phyloP scores from a whole-genome alignment of 2,113 vertebrate species.

The Bos javanicus region DNA sequence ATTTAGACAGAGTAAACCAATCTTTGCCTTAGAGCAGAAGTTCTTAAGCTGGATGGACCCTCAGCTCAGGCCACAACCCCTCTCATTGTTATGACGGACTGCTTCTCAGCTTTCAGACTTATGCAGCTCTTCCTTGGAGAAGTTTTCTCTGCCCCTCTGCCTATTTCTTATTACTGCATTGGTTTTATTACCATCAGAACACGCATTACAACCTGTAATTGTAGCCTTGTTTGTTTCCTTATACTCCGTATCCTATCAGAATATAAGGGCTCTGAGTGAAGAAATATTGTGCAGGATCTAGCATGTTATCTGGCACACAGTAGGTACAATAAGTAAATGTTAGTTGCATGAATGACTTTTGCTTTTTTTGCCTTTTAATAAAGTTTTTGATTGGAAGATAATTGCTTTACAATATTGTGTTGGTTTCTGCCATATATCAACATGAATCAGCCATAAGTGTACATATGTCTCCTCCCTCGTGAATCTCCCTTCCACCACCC shows the following conservation, averaged over 20 bases:
- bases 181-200: neutral
- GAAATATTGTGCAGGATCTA: neutral
- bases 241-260: neutral
- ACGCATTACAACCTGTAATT: neutral
- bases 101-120: neutral
- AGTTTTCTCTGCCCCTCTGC: neutral
- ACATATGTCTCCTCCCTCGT: neutral
- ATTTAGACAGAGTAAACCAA: neutral
- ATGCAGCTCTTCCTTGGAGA: neutral
- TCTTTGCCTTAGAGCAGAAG: neutral
- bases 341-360: neutral
- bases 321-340: neutral
- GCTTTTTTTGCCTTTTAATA: neutral
- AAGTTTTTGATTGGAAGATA: neutral
- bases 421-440: neutral
- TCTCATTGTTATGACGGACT: no score
- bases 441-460: neutral
- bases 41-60: neutral
- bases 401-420: neutral
- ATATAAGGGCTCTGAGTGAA: neutral
- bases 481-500: neutral
- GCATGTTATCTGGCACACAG: neutral
- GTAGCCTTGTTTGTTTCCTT: neutral
- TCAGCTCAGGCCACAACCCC: neutral
- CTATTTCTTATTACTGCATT: neutral